phyloP scores from a whole-genome alignment of 2,888 invertebrate species.

The Leptopilina drosophilae region DNA sequence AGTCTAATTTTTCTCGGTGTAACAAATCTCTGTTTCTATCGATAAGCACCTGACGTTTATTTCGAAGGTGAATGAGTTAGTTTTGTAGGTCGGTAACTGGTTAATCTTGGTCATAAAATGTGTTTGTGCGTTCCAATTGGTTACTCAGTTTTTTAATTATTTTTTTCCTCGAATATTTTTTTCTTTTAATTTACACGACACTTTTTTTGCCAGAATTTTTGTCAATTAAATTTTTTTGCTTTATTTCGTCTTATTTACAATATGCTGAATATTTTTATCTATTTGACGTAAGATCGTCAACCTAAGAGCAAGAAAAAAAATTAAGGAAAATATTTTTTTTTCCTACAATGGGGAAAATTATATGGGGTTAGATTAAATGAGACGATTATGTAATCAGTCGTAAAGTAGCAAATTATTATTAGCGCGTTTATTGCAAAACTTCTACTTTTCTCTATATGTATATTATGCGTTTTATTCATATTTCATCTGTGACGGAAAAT shows the following conservation, averaged over 20 bases:
- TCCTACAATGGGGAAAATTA: neutral
- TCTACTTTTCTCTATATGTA: neutral
- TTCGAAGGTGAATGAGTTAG: neutral
- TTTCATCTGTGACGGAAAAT: constrained; percentile 3
- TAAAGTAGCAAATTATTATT: constrained; percentile 1
- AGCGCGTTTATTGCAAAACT: constrained; percentile 7
- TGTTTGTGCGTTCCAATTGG: neutral
- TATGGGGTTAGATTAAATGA: constrained; percentile 15
- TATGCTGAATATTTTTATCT: too few species aligned
- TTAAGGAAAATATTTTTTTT: constrained; percentile 1
- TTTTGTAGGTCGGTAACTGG: constrained; percentile 1
- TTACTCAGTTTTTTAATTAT: neutral
- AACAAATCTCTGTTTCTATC: neutral
- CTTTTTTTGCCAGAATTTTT: too few species aligned
- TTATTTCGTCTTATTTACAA: too few species aligned
- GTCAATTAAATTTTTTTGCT: too few species aligned
- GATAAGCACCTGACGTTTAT: neutral
- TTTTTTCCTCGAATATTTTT: neutral
- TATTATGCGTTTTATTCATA: constrained; percentile 8
- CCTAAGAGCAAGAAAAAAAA: neutral
- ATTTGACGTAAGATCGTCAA: too few species aligned
- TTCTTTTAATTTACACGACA: neutral
- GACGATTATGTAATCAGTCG: constrained; percentile 27
- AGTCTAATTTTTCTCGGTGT: neutral
- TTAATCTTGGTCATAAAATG: constrained; percentile 1